These are phyloP conservation scores for Drosophila parabipectinata DNA, from an alignment of 1,140 invertebrate genomes.

Conservation along the genomic window DNA sequence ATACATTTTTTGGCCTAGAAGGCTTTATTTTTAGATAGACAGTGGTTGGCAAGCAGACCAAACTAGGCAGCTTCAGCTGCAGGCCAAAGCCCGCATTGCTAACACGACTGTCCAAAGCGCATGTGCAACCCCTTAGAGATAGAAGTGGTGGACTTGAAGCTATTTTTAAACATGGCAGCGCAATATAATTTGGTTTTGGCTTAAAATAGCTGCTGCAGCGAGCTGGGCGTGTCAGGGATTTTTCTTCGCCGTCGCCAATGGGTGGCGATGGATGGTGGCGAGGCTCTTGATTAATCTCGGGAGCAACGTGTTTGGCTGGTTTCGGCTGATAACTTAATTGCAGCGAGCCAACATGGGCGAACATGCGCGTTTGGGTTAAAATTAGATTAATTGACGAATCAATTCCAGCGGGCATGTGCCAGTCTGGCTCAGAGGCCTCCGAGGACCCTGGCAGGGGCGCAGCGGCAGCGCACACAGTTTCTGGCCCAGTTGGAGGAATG, in stretches of 20 bases:
- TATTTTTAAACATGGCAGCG: constrained; percentile 70
- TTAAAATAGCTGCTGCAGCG: constrained; percentile 61
- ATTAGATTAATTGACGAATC: constrained; percentile 69
- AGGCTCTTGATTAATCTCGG: constrained; percentile 34
- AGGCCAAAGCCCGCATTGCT: constrained; percentile 20
- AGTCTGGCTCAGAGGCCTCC: not conserved
- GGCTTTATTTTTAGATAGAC: constrained; percentile 29
- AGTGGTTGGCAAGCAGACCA: not conserved
- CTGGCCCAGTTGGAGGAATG: constrained; percentile 1
- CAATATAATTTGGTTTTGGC: constrained; percentile 62
- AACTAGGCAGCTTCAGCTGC: not conserved
- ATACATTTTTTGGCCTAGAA: constrained; percentile 12
- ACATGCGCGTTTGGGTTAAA: constrained; percentile 65
- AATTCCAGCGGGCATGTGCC: constrained; percentile 13
- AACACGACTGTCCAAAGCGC: constrained; percentile 39
- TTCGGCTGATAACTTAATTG: constrained; percentile 36
- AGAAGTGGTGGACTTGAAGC: constrained; percentile 23
- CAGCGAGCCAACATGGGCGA: constrained; percentile 12
- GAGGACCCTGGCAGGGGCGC: no score
- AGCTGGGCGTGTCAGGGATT: constrained; percentile 22
- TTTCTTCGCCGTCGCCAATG: constrained; percentile 72
- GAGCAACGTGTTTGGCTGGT: constrained; percentile 70
- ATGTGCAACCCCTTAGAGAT: constrained; percentile 27
- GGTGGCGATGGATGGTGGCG: constrained; percentile 26
- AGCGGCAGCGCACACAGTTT: not conserved